Conservation (phyloP, 2,113 vertebrate genomes). For the Tachycineta bicolor region DNA sequence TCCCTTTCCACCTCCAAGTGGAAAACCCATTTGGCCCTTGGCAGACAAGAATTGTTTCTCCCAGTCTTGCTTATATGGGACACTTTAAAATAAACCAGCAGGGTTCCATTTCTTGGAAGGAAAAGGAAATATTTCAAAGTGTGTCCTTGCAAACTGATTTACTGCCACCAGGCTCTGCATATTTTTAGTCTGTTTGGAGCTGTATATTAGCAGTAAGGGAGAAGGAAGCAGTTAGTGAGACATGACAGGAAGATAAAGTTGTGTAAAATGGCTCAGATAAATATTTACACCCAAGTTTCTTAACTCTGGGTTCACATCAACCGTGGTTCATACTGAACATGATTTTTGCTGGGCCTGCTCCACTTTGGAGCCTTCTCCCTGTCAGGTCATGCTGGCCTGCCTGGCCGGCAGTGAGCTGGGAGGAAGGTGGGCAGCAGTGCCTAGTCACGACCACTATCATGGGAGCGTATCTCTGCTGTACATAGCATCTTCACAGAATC, state of each 20-base stretch:
- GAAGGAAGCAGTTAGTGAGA: background rate
- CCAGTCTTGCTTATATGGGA: background rate
- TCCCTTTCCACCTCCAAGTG: background rate
- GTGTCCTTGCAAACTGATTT: conserved; percentile 28
- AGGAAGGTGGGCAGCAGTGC: background rate
- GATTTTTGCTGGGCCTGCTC: background rate
- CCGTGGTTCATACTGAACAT: background rate
- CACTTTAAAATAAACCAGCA: conserved; percentile 24
- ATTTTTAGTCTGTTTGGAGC: background rate
- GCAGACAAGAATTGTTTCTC: background rate
- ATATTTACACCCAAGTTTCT: conserved; percentile 4
- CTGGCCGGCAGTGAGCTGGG: background rate
- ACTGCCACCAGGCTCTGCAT: background rate
- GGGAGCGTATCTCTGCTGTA: background rate
- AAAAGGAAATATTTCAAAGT: conserved; percentile 20
- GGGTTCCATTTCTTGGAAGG: conserved; percentile 33
- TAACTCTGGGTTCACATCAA: background rate
- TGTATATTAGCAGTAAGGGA: background rate
- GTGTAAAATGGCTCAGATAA: background rate
- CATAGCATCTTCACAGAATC: background rate
- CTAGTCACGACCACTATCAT: background rate
- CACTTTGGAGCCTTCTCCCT: background rate
- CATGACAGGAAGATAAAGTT: background rate
- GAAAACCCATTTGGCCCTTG: background rate
- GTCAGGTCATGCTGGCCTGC: background rate